phyloP scores from a whole-genome alignment of 2,113 vertebrate species.

The Semnopithecus entellus region DNA sequence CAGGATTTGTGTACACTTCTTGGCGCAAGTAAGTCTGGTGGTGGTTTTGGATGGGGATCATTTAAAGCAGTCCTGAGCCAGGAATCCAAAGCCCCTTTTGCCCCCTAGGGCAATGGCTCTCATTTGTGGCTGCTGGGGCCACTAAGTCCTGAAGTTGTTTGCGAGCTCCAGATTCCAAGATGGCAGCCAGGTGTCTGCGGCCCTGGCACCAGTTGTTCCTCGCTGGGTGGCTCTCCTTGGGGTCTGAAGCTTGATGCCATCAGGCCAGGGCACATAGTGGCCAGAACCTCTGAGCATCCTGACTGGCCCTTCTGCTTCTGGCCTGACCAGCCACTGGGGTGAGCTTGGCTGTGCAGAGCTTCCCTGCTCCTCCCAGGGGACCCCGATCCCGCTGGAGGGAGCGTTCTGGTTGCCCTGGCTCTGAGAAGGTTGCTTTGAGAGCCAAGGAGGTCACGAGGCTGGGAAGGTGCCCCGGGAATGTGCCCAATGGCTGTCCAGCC shows the following conservation, averaged over 20 bases:
- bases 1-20: rapidly evolving
- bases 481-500: not conserved
- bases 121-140: not conserved
- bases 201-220: not conserved
- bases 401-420: rapidly evolving
- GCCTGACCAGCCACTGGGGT: rapidly evolving
- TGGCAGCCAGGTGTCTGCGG: not conserved
- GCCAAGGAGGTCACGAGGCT: not conserved
- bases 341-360: not conserved
- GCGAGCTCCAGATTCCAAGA: not conserved
- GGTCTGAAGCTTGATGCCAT: not conserved
- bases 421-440: not conserved
- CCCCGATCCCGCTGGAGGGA: rapidly evolving
- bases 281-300: not conserved
- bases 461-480: not conserved
- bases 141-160: not conserved
- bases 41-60: not conserved
- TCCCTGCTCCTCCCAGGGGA: not conserved
- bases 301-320: not conserved
- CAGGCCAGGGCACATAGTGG: not conserved
- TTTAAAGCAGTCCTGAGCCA: not conserved
- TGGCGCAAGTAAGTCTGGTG: rapidly evolving
- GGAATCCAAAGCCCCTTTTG: not conserved
- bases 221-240: not conserved
- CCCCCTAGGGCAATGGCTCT: rapidly evolving